A percentile compares a stretch with the other conserved stretches of the same genome.
These are phyloP conservation scores for Actinia tenebrosa DNA, from an alignment of 64 coral and sea anemone species.

Conservation along the genomic window DNA sequence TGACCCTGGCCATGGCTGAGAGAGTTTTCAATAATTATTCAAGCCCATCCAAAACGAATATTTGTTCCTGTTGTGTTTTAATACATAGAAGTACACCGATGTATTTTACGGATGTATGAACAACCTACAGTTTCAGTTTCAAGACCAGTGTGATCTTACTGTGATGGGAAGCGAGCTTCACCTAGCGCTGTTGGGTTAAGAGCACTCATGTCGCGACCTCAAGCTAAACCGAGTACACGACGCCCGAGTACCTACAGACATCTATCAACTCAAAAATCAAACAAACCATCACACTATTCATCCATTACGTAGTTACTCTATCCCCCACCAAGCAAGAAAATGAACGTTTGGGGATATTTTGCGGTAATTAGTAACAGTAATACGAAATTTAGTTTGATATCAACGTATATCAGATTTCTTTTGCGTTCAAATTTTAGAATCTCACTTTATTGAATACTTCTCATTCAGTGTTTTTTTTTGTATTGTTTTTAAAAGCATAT, in stretches of 20 bases:
- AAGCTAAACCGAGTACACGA: neutral
- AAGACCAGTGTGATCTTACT: neutral
- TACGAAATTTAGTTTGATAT: neutral
- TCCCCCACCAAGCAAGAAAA: neutral
- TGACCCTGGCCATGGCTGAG: neutral
- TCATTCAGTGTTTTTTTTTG: neutral
- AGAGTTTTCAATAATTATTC: neutral
- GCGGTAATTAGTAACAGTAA: neutral
- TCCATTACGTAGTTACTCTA: neutral
- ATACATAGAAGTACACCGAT: no score
- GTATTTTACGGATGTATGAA: no score
- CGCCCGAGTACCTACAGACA: neutral
- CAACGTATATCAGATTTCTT: neutral
- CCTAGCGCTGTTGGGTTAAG: neutral
- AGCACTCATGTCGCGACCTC: neutral
- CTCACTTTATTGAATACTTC: neutral
- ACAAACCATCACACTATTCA: neutral
- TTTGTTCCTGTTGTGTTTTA: no score
- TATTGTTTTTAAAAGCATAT: no score
- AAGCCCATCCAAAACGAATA: neutral
- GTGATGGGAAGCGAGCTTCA: neutral
- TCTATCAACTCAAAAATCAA: neutral
- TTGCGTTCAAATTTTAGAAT: neutral
- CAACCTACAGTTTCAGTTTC: no score
- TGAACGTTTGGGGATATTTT: neutral